Base-by-base conservation (phyloP, 2,888 invertebrate species). In the Mesorhabditis sp. region DNA sequence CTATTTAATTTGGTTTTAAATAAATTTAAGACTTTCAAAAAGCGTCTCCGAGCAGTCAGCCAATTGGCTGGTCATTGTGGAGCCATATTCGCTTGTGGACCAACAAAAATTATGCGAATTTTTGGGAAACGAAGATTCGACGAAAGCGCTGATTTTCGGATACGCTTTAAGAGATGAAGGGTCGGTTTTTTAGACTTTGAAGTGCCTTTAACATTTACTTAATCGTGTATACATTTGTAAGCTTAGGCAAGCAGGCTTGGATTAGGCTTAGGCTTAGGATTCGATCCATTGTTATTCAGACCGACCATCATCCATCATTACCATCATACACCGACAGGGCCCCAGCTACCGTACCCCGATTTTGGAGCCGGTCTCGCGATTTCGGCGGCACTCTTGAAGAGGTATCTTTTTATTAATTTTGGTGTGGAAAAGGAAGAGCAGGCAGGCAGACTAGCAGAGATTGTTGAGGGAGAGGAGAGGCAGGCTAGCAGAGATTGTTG, bases 271-370 rank as follows among this genome's bases (percentile, higher is more conserved):
- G 28, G 28, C 28, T 28, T 28, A 28, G 28, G 28, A 28, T 28
- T 28, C 28, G 28, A 28, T 28, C 28, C 28, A 28, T 28, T 28
- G 28, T 28, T 50, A 50, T 88, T 88, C 68, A 91, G 92, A 82
- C 91, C 93, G 0, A 92, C 93, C 3, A 94, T 95, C 74, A 93
- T 94, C 77, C 95, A 95, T 87, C 95, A 95, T 87, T 94, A 91
- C 85, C 90, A 90, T 80, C 76, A 83, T 76, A 90, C 68, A 91
- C 70, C 74, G 2, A 15, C 67, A 4, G 50, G 43, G n/a, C 45
- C 65, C 61, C 42, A 50, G 44, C 73, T 74, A 15, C n/a, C 28
- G 43, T 74, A 76, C 58, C 94, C 94, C 0, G 91, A 92, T 87
- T 88, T 92, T 72, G 90, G 91, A 3, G 91, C 92, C 50, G 94